Evolutionary conservation across 2,113 vertebrate species (phyloP).

Genomic region (Pollachius pollachius): DNA sequence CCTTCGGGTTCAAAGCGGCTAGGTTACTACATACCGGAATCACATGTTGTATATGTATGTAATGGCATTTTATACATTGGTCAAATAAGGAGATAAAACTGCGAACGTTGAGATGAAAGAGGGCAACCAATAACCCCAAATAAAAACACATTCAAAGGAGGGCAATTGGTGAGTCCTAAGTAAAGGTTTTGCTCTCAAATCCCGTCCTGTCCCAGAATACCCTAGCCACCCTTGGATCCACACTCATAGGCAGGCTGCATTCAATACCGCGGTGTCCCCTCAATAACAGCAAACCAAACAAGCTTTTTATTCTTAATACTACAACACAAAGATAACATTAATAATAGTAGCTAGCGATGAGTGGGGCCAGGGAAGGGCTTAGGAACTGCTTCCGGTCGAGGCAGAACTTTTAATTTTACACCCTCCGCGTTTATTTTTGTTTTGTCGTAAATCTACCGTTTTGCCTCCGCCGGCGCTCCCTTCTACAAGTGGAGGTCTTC

Average conservation of each 20-base stretch:
- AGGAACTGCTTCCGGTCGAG: slow-evolving; percentile 44
- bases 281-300: too few relatives aligned
- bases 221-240: slow-evolving; percentile 16
- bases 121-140: background rate
- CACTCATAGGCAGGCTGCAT: background rate
- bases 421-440: background rate
- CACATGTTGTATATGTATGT: slow-evolving; percentile 6
- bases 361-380: slow-evolving; percentile 17
- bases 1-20: slow-evolving; percentile 9
- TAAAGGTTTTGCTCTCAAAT: slow-evolving; percentile 40
- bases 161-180: slow-evolving; percentile 47
- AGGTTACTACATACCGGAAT: slow-evolving; percentile 22
- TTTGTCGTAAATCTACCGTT: background rate
- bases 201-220: slow-evolving; percentile 44
- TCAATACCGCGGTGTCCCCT: too few relatives aligned
- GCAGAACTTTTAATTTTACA: slow-evolving; percentile 22
- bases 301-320: too few relatives aligned
- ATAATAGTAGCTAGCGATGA: slow-evolving; percentile 3
- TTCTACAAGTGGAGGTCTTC: slow-evolving; percentile 70
- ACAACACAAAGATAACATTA: too few relatives aligned
- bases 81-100: background rate
- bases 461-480: background rate
- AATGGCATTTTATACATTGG: background rate
- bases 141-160: slow-evolving; percentile 61
- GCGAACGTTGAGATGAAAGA: slow-evolving; percentile 15